Evolutionary conservation across 2,888 invertebrate genomes (phyloP), one percentile per base, ranked within the genome.

Genomic region (Thymelicus acteon): DNA sequence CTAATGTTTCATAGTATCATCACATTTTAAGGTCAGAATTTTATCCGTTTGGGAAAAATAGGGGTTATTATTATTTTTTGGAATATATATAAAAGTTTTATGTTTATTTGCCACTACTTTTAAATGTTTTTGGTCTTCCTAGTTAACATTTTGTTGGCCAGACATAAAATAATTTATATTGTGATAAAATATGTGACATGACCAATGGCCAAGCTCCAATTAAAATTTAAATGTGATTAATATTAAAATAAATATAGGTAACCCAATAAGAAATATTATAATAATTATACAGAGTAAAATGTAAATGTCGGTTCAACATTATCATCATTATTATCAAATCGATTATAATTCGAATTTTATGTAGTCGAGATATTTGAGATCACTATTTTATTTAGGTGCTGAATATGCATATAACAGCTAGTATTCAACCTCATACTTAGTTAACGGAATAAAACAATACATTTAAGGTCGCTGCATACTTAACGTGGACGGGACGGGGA

Each of bases 361-460:
- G 12, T 0, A 57, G 15, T 40, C 40, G 40, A 60, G n/a, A 58
- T 58, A 13, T 60, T 40, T 39, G 39, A 60, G 60, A 57, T 57
- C 57, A 57, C 57, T 37, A 44, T 4, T 24, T 1, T 57, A 6
- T 13, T 57, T 37, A 37, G 31, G 57, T 57, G 24, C 6, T 57
- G 37, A 54, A 54, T 54, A 24, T 54, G 19, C 10, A 13, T 57
- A 13, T 31, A 37, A 57, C 13, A 13, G 12, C 13, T 12, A 37
- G 31, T 37, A 57, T 57, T 60, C n/a, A 60, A 60, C 40, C 39
- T 60, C 40, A 40, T 40, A 60, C n/a, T 7, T 8, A 40, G 15
- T 10, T 60, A 60, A 60, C 3, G 12, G 13, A 31, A 15, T 40
- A 60, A 60, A 60, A 37, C 31, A 31, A 58, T 24, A 37, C 39